Conservation (phyloP, 2,797 vertebrate species). For the Gallinago nigripennis region DNA sequence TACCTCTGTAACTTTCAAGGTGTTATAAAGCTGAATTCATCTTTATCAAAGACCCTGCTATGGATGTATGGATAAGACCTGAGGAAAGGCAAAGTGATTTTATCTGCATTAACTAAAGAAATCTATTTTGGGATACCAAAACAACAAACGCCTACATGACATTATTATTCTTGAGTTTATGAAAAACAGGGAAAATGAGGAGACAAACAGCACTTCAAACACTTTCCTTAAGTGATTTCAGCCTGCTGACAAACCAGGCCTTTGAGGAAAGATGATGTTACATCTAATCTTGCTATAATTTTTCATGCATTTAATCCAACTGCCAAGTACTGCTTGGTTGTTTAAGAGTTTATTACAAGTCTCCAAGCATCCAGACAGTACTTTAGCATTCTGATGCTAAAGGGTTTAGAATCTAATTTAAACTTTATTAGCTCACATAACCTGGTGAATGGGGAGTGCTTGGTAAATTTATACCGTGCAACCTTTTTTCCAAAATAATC, state of each 20-base stretch:
- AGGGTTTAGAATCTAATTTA: constrained; percentile 37
- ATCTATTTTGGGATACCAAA: neutral
- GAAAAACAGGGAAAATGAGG: neutral
- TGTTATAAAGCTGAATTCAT: neutral
- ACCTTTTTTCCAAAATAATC: neutral
- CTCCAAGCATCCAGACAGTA: neutral
- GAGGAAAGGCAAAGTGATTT: neutral
- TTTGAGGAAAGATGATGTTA: neutral
- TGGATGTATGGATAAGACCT: neutral
- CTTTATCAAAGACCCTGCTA: neutral
- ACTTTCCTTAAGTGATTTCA: neutral
- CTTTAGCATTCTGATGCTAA: neutral
- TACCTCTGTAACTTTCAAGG: neutral
- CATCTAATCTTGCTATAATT: neutral
- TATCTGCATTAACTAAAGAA: neutral
- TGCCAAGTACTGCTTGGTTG: neutral
- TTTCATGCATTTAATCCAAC: constrained; percentile 34
- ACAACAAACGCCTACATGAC: neutral
- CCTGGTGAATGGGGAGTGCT: neutral
- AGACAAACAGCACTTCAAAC: neutral
- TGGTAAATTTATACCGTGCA: neutral
- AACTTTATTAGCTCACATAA: constrained; percentile 35
- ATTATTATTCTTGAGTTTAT: neutral
- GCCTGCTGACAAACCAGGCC: neutral
- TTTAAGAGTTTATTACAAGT: neutral